phyloP scores from a whole-genome alignment of 2,888 invertebrate genomes.

The Orthosia incerta region DNA sequence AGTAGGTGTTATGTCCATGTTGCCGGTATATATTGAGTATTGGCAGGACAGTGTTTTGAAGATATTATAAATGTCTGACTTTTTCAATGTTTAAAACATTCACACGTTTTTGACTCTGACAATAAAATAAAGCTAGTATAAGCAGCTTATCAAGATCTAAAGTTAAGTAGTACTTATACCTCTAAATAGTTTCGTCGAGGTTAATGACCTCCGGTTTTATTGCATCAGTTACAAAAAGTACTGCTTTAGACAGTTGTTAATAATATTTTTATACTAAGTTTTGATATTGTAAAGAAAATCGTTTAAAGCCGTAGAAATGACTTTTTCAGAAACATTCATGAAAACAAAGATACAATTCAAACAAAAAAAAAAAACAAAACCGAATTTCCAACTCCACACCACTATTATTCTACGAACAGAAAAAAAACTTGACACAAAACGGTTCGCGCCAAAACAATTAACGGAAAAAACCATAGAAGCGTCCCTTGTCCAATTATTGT shows the following conservation, averaged over 20 bases:
- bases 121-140: slow-evolving; percentile 24
- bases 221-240: slow-evolving; percentile 24
- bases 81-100: slow-evolving; percentile 14
- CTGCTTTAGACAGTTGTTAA: slow-evolving; percentile 3
- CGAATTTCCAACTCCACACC: slow-evolving; percentile 17
- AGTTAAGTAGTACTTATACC: slow-evolving; percentile 22
- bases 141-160: slow-evolving; percentile 41
- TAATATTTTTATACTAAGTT: slow-evolving; percentile 3
- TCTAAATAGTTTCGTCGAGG: slow-evolving; percentile 27
- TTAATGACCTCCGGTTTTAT: slow-evolving; percentile 27
- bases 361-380: slow-evolving; percentile 1
- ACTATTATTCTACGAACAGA: slow-evolving; percentile 27
- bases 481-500: slow-evolving; percentile 67
- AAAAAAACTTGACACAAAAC: slow-evolving; percentile 51
- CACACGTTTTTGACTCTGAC: slow-evolving; percentile 26
- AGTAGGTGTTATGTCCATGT: slow-evolving; percentile 29
- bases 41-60: background rate
- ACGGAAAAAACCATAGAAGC: slow-evolving; percentile 65
- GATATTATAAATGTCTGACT: background rate
- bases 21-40: background rate
- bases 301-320: slow-evolving; percentile 9
- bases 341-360: slow-evolving; percentile 4
- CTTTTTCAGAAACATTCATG: slow-evolving; percentile 11
- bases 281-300: slow-evolving; percentile 8
- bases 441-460: slow-evolving; percentile 57